Base-by-base conservation (phyloP, 2,113 vertebrate genomes). In the Climacteris rufus region DNA sequence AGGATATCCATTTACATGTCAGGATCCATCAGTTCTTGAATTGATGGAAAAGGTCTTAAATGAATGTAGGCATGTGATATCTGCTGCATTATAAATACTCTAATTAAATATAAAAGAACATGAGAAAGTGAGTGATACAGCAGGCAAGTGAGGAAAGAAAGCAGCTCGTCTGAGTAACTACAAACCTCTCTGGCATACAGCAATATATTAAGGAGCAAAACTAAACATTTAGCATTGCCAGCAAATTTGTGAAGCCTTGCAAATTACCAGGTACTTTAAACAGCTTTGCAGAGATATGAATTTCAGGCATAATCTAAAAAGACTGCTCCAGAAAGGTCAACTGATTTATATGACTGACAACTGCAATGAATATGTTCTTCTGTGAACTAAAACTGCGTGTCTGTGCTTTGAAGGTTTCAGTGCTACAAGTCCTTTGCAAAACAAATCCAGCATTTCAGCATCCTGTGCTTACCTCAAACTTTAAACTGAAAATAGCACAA, bases 91-190 rank as follows among this genome's bases (percentile, higher is more conserved):
- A 65, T 40, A 87, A 90, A 93, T 76, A 82, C 30, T 56, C 53
- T 54, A 85, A 94, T 94, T 87, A 92, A 91, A 79, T 90, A 57
- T 9, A 75, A 74, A 91, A 86, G 54, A 81, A 89, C 70, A 91
- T 15, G 72, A 87, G 30, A 44, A 78, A 87, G 64, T n/a, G 53
- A 69, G 39, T 65, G 35, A 86, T n/a, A 59, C 0, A 89, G 63
- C 45, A 87, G 57, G 25, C 71, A 78, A 69, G 17, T 52, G 70
- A 79, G 64, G 61, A 88, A 82, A 89, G 53, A 63, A 69, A 64
- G 59, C 9, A 77, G 69, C 31, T 27, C 13, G 10, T 42, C 72
- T 70, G 56, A 91, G 69, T 39, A 65, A 71, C 61, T 96, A 54
- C 64, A 81, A 92, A 49, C 35, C 72, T 87, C 69, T 70, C 69